Conservation (phyloP, 2,888 invertebrate species). For the Lithophane socia region DNA sequence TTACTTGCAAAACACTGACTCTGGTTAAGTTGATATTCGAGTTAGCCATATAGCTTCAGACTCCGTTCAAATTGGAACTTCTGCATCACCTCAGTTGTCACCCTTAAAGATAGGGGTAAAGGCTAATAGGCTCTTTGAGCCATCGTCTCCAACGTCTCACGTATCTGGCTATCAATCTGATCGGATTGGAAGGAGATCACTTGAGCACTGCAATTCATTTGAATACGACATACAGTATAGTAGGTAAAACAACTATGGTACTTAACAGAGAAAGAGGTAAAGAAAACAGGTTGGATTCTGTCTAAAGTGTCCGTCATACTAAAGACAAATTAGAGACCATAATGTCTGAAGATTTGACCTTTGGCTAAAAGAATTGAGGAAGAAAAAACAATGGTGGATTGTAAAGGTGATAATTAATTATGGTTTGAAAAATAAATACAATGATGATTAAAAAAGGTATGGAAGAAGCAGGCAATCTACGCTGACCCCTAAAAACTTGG, state of each 20-base stretch:
- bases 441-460: too few relatives aligned
- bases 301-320: background rate
- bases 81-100: background rate
- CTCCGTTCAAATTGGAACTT: background rate
- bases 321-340: too few relatives aligned
- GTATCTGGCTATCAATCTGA: slow-evolving; percentile 48
- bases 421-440: background rate
- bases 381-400: background rate
- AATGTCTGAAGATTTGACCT: background rate
- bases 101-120: slow-evolving; percentile 26
- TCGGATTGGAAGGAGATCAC: slow-evolving; percentile 25
- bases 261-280: background rate
- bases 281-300: background rate
- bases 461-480: background rate
- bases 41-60: background rate
- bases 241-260: background rate
- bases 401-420: background rate
- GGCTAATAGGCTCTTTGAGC: slow-evolving; percentile 51
- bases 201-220: slow-evolving; percentile 42
- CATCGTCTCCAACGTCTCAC: slow-evolving; percentile 36
- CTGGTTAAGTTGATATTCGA: background rate
- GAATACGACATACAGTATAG: slow-evolving; percentile 11
- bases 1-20: background rate
- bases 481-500: background rate
- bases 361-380: background rate